These are phyloP conservation scores for Aplodontia rufa DNA, from an alignment of 2,113 vertebrate genomes.

Conservation along the genomic window DNA sequence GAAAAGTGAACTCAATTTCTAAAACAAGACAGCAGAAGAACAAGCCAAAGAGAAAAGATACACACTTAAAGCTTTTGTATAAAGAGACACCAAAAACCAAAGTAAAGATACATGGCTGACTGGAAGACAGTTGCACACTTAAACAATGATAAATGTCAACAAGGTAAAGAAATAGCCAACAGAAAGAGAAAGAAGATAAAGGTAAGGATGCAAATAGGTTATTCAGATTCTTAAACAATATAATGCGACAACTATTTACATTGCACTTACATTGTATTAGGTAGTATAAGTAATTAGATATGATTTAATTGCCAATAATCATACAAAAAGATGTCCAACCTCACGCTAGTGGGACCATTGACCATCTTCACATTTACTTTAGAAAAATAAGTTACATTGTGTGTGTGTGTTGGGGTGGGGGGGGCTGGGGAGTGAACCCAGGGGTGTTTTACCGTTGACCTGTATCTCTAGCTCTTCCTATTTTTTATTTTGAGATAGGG, in stretches of 20 bases:
- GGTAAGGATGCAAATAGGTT: neutral
- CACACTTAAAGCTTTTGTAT: neutral
- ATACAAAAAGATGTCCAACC: neutral
- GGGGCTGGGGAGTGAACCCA: neutral
- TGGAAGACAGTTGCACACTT: neutral
- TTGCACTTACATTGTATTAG: too few relatives aligned
- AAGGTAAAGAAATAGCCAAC: neutral
- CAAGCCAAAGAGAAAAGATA: neutral
- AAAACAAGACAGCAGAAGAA: neutral
- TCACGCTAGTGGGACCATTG: neutral
- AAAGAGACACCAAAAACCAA: neutral
- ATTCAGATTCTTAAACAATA: too few relatives aligned
- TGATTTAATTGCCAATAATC: neutral
- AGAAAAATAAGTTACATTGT: neutral
- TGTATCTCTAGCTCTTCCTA: neutral
- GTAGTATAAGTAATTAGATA: too few relatives aligned
- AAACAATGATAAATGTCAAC: neutral
- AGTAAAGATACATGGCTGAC: neutral
- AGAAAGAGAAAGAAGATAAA: accelerated
- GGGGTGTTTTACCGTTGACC: neutral
- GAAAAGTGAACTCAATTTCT: conserved; percentile 41
- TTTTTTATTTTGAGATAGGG: neutral
- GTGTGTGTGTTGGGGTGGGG: too few relatives aligned
- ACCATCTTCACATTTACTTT: conserved; percentile 4
- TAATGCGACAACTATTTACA: too few relatives aligned